These are phyloP conservation scores for Mythimna vitellina DNA, from an alignment of 2,888 invertebrate genomes.

Conservation along the genomic window DNA sequence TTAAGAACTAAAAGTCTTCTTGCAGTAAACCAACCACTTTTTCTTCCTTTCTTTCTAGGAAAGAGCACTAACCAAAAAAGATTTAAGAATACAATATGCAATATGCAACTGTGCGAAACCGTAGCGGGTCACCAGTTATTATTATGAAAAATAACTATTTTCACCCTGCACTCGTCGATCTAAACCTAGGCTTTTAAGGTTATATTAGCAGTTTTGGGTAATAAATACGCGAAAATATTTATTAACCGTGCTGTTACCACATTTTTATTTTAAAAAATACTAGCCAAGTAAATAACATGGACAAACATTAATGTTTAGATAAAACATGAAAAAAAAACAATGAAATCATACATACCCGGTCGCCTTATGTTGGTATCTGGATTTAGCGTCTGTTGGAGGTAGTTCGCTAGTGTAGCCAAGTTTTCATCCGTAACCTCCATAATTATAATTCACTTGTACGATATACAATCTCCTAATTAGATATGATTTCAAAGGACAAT, in stretches of 20 bases:
- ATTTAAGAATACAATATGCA: no score
- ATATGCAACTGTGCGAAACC: no score
- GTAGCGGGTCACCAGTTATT: no score
- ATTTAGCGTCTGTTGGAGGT: constrained; percentile 96
- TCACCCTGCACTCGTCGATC: no score
- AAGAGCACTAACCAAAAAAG: no score
- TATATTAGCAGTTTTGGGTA: neutral
- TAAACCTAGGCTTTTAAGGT: constrained; percentile 10
- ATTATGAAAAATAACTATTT: no score
- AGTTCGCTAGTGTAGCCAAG: constrained; percentile 94
- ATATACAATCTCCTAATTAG: neutral
- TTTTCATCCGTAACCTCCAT: constrained; percentile 98
- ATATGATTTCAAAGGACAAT: constrained; percentile 2
- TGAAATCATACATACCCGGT: constrained; percentile 92
- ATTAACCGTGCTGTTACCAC: neutral
- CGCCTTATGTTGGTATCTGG: constrained; percentile 95
- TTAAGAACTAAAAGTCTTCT: no score
- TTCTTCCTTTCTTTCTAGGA: no score
- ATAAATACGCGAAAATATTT: neutral
- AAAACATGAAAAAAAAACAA: constrained; percentile 5
- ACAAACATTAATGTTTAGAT: neutral
- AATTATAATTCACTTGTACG: constrained; percentile 1
- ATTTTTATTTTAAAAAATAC: neutral
- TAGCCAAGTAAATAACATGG: neutral
- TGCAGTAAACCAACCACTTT: no score